Conservation (phyloP, 64 coral and sea anemone genomes). For the Actinia equina region DNA sequence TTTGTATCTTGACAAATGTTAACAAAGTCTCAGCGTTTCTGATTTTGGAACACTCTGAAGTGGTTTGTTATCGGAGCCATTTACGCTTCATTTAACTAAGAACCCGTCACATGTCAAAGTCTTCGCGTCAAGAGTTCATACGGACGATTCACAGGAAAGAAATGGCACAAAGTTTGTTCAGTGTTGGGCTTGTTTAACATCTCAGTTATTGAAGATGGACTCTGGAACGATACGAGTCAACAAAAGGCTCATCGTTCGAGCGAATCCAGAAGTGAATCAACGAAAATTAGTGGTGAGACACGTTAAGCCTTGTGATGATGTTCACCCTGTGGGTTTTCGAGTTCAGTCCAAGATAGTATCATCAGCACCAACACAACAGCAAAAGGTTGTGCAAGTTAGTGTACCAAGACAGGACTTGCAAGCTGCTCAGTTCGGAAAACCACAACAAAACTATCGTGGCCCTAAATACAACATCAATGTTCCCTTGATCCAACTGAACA, state of each 20-base stretch:
- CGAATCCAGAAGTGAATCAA: neutral
- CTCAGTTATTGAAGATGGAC: neutral
- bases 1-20: neutral
- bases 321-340: neutral
- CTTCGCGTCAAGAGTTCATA: neutral
- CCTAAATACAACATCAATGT: slow-evolving; percentile 16
- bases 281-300: slow-evolving; percentile 16
- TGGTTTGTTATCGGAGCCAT: slow-evolving; percentile 11
- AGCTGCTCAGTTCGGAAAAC: neutral
- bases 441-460: neutral
- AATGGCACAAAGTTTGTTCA: neutral
- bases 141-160: neutral
- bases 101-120: neutral
- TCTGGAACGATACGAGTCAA: neutral
- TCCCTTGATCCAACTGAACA: slow-evolving; percentile 17
- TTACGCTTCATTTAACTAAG: slow-evolving; percentile 6
- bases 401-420: neutral
- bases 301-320: slow-evolving; percentile 12
- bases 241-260: neutral
- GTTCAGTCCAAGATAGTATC: neutral
- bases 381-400: slow-evolving; percentile 29
- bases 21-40: neutral
- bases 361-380: neutral
- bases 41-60: neutral
- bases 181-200: neutral